These are phyloP conservation scores for Hirtodrosophila cameraria DNA, from an alignment of 2,888 invertebrate genomes.

Conservation along the genomic window DNA sequence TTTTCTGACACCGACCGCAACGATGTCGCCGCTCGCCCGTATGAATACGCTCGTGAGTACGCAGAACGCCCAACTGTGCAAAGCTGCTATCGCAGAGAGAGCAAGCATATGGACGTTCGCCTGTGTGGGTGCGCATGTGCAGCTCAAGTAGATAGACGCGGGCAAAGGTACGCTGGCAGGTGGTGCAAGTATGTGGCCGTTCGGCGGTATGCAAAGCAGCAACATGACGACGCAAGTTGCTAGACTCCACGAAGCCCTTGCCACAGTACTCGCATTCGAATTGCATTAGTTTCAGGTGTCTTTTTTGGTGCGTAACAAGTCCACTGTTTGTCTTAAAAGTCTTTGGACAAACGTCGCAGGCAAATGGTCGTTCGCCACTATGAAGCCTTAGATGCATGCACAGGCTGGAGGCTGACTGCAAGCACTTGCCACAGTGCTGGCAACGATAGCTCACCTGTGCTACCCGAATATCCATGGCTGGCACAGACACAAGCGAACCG, in stretches of 20 bases:
- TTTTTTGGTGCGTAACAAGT: constrained; percentile 73
- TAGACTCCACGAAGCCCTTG: constrained; percentile 78
- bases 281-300: constrained; percentile 65
- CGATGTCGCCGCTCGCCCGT: constrained; percentile 77
- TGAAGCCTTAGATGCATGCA: constrained; percentile 77
- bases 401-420: constrained; percentile 67
- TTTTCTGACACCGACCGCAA: constrained; percentile 74
- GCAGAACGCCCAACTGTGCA: constrained; percentile 79
- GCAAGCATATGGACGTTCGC: constrained; percentile 82
- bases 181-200: constrained; percentile 79
- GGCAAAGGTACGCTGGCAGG: constrained; percentile 78
- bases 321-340: constrained; percentile 81
- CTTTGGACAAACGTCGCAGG: constrained; percentile 77
- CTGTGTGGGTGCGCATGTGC: constrained; percentile 82
- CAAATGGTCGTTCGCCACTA: constrained; percentile 81
- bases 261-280: constrained; percentile 73
- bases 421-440: constrained; percentile 64
- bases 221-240: constrained; percentile 80
- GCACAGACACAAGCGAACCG: constrained; percentile 42
- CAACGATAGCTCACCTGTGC: constrained; percentile 51
- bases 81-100: constrained; percentile 73
- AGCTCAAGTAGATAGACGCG: constrained; percentile 84
- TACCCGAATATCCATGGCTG: constrained; percentile 83
- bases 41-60: constrained; percentile 83
- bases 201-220: constrained; percentile 78